A percentile compares a stretch with the other conserved stretches of the same genome.
phyloP scores from a whole-genome alignment of 2,113 vertebrate genomes.

The Sciurus niger region DNA sequence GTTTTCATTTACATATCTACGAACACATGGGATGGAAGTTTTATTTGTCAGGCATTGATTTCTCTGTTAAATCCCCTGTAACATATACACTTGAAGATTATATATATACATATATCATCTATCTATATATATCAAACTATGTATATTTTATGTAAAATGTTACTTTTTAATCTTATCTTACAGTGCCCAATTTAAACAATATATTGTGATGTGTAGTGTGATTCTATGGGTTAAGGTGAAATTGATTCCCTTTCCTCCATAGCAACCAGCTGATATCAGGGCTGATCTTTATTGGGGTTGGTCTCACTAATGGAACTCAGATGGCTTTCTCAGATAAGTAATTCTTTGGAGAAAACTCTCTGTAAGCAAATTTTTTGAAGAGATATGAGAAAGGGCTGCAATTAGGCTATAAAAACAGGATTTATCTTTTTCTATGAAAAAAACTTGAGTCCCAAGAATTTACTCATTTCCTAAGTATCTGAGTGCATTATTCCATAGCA shows the following conservation, averaged over 20 bases:
- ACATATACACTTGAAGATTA: background rate
- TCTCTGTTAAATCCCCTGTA: constrained; percentile 21
- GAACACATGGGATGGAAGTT: background rate
- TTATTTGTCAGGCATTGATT: constrained; percentile 32
- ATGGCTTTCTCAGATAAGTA: constrained; percentile 56
- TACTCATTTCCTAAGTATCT: background rate
- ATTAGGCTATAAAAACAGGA: constrained; percentile 6
- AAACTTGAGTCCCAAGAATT: background rate
- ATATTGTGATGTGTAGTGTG: background rate
- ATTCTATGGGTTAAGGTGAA: background rate
- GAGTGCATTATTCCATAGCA: constrained; percentile 8
- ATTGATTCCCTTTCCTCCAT: background rate
- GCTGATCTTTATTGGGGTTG: background rate
- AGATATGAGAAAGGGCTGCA: constrained; percentile 41
- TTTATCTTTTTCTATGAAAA: background rate
- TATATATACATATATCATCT: background rate
- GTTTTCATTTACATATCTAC: constrained; percentile 43
- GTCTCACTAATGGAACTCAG: background rate
- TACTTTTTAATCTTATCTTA: constrained; percentile 13
- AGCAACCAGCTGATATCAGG: background rate
- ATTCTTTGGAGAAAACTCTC: constrained; percentile 30
- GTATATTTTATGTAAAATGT: constrained; percentile 18
- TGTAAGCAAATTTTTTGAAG: constrained; percentile 57
- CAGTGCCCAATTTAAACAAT: background rate
- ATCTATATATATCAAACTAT: background rate